Percentiles rank a stretch among this genome's conserved stretches.
phyloP scores from a whole-genome alignment of 1,140 invertebrate genomes.

The Listronotus oregonensis region DNA sequence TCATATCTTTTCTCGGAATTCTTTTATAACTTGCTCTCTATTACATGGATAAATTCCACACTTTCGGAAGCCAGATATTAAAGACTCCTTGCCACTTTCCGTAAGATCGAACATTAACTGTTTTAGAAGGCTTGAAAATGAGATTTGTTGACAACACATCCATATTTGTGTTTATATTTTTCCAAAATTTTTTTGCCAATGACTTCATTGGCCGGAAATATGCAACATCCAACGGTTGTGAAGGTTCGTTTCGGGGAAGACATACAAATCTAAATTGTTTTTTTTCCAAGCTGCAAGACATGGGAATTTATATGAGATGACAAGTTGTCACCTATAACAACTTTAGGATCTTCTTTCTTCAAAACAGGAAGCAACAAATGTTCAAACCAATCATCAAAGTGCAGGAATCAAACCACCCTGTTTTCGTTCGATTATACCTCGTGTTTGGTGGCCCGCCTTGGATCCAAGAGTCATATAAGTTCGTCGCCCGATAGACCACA shows the following conservation, averaged over 20 bases:
- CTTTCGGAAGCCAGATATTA: neutral
- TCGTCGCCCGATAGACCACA: neutral
- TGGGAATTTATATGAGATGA: neutral
- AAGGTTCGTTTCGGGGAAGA: neutral
- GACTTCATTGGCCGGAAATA: neutral
- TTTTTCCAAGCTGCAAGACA: neutral
- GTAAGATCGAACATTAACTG: neutral
- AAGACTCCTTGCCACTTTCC: neutral
- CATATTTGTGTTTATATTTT: neutral
- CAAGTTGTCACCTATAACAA: conserved; percentile 3
- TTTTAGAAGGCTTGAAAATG: neutral
- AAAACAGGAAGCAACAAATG: neutral
- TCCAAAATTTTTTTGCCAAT: neutral
- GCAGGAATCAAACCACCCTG: neutral
- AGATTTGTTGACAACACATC: neutral
- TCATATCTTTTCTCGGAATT: neutral
- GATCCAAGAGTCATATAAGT: neutral
- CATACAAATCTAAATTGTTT: neutral
- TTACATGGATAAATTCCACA: neutral
- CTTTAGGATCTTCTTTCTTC: neutral
- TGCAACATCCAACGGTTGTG: neutral
- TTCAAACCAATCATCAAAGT: neutral
- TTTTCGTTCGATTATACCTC: neutral
- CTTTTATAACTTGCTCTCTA: neutral
- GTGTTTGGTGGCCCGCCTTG: neutral